Conservation (phyloP, 2,113 vertebrate genomes). For the Equus quagga region DNA sequence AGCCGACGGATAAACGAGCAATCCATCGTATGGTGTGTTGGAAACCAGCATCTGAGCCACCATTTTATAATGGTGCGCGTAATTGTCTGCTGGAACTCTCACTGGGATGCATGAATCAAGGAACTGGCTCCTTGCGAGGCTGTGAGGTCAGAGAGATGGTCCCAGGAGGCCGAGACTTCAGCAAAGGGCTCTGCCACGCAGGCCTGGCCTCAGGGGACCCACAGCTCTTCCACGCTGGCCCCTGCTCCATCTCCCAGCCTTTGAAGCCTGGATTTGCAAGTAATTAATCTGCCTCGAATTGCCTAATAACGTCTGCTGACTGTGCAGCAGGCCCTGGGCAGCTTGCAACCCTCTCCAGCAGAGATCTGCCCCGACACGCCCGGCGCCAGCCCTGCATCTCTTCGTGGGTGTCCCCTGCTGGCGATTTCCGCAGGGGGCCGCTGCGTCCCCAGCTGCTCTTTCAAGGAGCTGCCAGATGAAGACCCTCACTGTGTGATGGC, state of each 20-base stretch:
- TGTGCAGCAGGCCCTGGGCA: background rate
- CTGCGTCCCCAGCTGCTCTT: no score
- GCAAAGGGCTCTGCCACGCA: no score
- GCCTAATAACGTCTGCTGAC: background rate
- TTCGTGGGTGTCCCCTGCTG: background rate
- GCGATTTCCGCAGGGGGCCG: rapidly evolving
- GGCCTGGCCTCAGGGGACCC: no score
- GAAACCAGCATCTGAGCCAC: no score
- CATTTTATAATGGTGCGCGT: rapidly evolving
- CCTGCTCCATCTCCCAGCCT: no score
- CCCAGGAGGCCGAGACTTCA: background rate
- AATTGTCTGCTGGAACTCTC: background rate
- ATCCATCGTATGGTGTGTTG: rapidly evolving
- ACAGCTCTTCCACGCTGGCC: no score
- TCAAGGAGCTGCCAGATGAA: no score
- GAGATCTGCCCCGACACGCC: background rate
- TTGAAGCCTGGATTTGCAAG: background rate
- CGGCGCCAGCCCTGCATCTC: background rate
- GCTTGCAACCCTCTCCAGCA: rapidly evolving
- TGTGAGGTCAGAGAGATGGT: rapidly evolving
- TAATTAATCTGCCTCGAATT: background rate
- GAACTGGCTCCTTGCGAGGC: rapidly evolving
- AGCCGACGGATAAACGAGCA: rapidly evolving
- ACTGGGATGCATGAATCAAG: background rate
- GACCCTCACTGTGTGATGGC: rapidly evolving